Evolutionary conservation across 1,140 invertebrate species (phyloP).

Genomic region (Trachymyrmex septentrionalis): DNA sequence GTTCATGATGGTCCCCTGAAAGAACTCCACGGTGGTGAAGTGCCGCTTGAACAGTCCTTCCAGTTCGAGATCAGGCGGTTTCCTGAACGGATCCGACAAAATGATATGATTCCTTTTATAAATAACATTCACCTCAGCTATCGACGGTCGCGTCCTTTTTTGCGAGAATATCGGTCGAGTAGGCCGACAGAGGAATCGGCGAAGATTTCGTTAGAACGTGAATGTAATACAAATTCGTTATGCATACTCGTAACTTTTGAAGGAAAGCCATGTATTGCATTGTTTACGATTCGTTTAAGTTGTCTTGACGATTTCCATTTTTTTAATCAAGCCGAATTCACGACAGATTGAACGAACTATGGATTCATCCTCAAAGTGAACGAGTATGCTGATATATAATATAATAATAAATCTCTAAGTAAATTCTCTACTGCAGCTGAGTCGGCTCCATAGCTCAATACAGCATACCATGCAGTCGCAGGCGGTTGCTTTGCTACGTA

Average conservation of each 20-base stretch:
- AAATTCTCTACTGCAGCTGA: conserved; percentile 83
- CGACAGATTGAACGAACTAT: not conserved
- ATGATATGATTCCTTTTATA: conserved; percentile 81
- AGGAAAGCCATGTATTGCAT: not conserved
- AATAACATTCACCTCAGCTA: conserved; percentile 80
- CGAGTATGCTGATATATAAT: conserved; percentile 62
- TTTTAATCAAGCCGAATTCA: not conserved
- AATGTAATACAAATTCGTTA: conserved; percentile 35
- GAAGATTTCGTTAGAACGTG: conserved; percentile 59
- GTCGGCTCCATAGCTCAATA: conserved; percentile 83
- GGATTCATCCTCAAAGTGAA: conserved; percentile 22
- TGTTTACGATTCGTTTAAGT: not conserved
- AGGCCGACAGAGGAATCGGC: conserved; percentile 47
- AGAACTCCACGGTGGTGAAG: conserved; percentile 99
- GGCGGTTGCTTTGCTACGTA: conserved; percentile 82
- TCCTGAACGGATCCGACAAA: conserved; percentile 88
- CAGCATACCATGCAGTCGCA: conserved; percentile 85
- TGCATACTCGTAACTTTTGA: conserved; percentile 25
- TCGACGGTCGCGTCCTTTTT: conserved; percentile 56
- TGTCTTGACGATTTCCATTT: not conserved
- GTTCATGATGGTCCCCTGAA: conserved; percentile 99
- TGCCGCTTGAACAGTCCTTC: conserved; percentile 99
- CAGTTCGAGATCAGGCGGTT: conserved; percentile 98
- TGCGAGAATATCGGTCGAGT: conserved; percentile 62
- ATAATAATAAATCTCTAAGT: conserved; percentile 80